phyloP scores from a whole-genome alignment of 2,797 vertebrate genomes.

The Ammospiza maritima region DNA sequence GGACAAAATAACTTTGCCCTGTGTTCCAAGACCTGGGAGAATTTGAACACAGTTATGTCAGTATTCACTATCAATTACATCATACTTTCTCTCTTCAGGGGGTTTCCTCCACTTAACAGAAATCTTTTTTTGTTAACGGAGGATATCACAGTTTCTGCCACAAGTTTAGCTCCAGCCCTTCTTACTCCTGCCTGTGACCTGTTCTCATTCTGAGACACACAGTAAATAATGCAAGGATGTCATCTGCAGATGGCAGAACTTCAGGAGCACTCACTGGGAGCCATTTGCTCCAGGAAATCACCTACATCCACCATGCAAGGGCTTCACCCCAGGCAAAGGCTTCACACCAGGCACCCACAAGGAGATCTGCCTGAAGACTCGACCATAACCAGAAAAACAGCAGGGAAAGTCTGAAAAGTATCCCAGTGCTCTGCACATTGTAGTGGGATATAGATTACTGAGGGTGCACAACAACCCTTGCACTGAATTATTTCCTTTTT shows the following conservation, averaged over 20 bases:
- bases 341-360: background rate
- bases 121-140: background rate
- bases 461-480: background rate
- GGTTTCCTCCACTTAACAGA: background rate
- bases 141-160: background rate
- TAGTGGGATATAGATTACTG: background rate
- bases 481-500: background rate
- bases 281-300: background rate
- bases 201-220: background rate
- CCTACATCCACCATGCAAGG: rapidly evolving
- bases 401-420: background rate
- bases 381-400: background rate
- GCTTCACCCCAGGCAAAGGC: background rate
- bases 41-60: background rate
- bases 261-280: background rate
- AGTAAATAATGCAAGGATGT: background rate
- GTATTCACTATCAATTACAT: background rate
- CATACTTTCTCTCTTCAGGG: background rate
- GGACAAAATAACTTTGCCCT: background rate
- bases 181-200: background rate
- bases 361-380: background rate
- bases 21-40: background rate
- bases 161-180: background rate
- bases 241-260: background rate
- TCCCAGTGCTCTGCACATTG: background rate